Evolutionary conservation across 2,888 invertebrate genomes (phyloP), one percentile per base, ranked within the genome.

Genomic region (Melanchra persicariae): DNA sequence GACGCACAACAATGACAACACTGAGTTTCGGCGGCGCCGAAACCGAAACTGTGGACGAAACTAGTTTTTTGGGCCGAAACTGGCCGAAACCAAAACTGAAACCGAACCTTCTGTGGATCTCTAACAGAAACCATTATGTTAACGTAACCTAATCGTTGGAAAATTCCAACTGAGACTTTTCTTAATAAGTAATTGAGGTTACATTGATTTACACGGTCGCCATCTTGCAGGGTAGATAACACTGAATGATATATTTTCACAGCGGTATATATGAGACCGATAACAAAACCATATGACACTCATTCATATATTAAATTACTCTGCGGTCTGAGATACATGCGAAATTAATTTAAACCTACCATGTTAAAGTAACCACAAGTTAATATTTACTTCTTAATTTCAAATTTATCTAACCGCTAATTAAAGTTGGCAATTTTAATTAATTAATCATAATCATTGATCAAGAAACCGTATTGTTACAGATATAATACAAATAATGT

Each of bases 141-240:
- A 58, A 59, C 54, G 76, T 83, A 83, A 84, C 82, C 85, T 90
- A 91, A 90, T 91, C 87, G 79, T 83, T 82, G 94, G 95, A 94
- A 95, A 93, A 90, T 94, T 94, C 93, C 94, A 88, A 90, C 85
- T 69, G 88, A 93, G 93, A 93, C 91, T 92, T 93, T 94, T 94
- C 93, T 93, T 93, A 93, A 89, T 92, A 92, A 91, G 88, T 91
- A 92, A 94, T 94, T 94, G 93, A 94, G 95, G 95, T 94, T 95
- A 94, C 92, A 93, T 93, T 94, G 94, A 94, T 95, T 94, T 93
- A 93, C 91, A 88, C 88, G 84, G 87, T 86, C 91, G 94, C 92
- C 93, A 93, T 93, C 91, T 93, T 94, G 90, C 80, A 75, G 74
- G 84, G 87, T 67, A 86, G 93, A 94, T 94, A 94, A 94, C 90